Base-by-base conservation (phyloP, 1,140 invertebrate genomes). In the Pygmarrhopalites habei region DNA sequence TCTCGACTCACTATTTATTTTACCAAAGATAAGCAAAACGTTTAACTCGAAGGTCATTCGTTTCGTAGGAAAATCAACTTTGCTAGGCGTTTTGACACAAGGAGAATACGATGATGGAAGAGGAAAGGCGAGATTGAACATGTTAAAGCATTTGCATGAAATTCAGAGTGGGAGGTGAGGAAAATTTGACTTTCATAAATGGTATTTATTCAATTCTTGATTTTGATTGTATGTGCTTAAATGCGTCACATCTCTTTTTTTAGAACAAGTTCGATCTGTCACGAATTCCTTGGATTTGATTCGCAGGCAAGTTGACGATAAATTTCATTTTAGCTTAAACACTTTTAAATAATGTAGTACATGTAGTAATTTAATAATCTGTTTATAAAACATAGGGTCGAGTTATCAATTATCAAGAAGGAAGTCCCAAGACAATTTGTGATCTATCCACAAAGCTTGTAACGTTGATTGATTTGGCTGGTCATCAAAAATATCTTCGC, bases 271-370 rank as follows among this genome's bases (percentile, higher is more conserved):
- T 95, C 92, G 15, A 94, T 98, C 65, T 94, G 90, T 64, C 90
- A 96, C 74, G 95, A 98, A 79, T 92, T 97, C 64, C 82, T 99
- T 19, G 95, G 95, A 4, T 98, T 98, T 75, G 89, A 93, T 77
- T 81, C 82, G 5, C 77, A 87, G 72, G 86, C 84, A 46, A 69
- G 64, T n/a, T n/a, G n/a, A n/a, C 43, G 19, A 29, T 23, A 25
- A 25, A 30, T 25, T 41, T 57, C n/a, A 21, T 32, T 60, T 30
- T 32, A 57, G 7, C 14, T 57, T 10, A 3, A 7, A 58, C 32
- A 4, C 12, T 52, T 60, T 21, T 32, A 19, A 29, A 25, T 17
- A n/a, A n/a, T n/a, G n/a, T n/a, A n/a, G n/a, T n/a, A n/a, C n/a
- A n/a, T 28, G 15, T 29, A 28, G 3, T 32, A 35, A 57, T 35